Base-by-base conservation (phyloP, 1,140 invertebrate species). In the Mamestra configurata region DNA sequence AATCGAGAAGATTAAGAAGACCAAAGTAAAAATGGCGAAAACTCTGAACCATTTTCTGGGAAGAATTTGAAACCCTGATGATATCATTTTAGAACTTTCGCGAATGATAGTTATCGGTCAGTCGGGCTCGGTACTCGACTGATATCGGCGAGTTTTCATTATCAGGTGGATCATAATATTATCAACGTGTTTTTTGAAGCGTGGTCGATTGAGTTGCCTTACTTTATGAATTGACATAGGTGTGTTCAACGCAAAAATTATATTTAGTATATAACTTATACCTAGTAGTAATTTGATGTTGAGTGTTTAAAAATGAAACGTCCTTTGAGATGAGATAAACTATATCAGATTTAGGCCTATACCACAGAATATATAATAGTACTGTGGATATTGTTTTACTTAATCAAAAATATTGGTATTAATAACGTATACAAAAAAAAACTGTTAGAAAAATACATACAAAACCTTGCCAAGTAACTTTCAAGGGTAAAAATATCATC, bases 31-130 rank as follows among this genome's bases (percentile, higher is more conserved):
- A n/a, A 77, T 61, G 1, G 51, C 37, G 20, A 79, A 82, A 15
- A 82, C 6, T n/a, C 82, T 68, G n/a, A 82, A 61, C 82, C 84
- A 85, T 79, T 79, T 85, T 61, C 80, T 77, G 1, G 79, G 61
- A 8, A 80, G 2, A 18, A 79, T 37, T 79, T 78, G 81, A 4
- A 79, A 18, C 49, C 78, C 4, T 31, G 18, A 78, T 71, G 61
- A 76, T 70, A 80, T 71, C 80, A 83, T 85, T 64, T 27, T 81
- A n/a, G 80, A 83, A 85, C 43, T 55, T 83, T 85, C 82, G 59
- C 78, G 82, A 83, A 77, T 18, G 61, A 20, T 66, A 20, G 22
- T 3, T 51, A 35, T 79, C 37, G 46, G 51, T 59, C 61, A 70
- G 37, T 46, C 24, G 37, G 11, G 22, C 2, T 13, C 20, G 35